Base-by-base conservation (phyloP, 23 tunicate genomes). In the Aplidium turbinatum region DNA sequence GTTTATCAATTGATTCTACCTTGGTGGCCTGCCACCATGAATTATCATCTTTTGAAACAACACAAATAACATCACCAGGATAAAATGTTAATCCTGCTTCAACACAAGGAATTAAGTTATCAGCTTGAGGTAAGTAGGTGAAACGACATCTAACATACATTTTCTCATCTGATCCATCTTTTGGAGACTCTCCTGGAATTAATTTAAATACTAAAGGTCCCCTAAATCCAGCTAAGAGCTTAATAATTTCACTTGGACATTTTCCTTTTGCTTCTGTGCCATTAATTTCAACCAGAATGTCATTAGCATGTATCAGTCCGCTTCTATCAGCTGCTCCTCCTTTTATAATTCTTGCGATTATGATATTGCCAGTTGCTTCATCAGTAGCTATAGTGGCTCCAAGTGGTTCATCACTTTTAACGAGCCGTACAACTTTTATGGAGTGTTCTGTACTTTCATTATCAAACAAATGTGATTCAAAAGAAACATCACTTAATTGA, bases 21-120 rank as follows among this genome's bases (percentile, higher is more conserved):
- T 85, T 78, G 42, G 69, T 51, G 31, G 99, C 99, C 48, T 94
- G 99, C 99, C 99, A 94, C 99, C 99, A 94, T 22, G 89, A 87
- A 11, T 29, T 53, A 72, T 94, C 99, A 52, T 87, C 88, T 78
- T 83, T 93, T 35, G 93, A 80, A n/a, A 80, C 81, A 47, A 93
- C 85, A 18, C 47, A 39, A 4, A 94, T 74, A 31, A 94, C 36
- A 65, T 82, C 94, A 11, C 87, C 87, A 16, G 83, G 78, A 21
- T 72, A 28, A 45, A 94, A 87, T 26, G 56, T 36, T 19, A 94
- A 35, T 18, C 99, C 99, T 9, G 95, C 99, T 64, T 94, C 86
- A 19, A 27, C 40, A 67, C 98, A 91, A 9, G 98, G 98, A 18
- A 91, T 74, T 20, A 85, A 66, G 32, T 31, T 42, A 58, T 91